phyloP scores from a whole-genome alignment of 2,113 vertebrate genomes.

The Microcebus lehilahytsara region DNA sequence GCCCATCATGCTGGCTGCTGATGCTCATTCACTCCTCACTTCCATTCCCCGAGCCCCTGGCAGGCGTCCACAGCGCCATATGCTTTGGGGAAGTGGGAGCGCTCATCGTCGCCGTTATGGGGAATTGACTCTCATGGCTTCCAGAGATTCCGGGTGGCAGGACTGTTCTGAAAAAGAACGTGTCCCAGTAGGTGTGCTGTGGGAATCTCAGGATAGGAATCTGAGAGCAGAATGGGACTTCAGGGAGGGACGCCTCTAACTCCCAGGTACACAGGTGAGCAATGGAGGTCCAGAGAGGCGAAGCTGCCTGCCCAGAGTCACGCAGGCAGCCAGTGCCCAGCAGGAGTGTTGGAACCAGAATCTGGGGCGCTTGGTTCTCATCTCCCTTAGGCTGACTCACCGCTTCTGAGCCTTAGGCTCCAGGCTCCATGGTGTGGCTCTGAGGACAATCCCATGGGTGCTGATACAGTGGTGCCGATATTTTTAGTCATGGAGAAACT shows the following conservation, averaged over 20 bases:
- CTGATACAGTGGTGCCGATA: not conserved
- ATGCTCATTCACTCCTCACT: constrained; percentile 44
- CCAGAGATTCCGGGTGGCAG: constrained; percentile 28
- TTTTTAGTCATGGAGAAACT: not conserved
- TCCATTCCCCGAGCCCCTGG: constrained; percentile 38
- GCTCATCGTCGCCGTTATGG: constrained; percentile 56
- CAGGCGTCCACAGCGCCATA: constrained; percentile 12
- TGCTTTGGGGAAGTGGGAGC: constrained; percentile 65
- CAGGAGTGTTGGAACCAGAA: not conserved
- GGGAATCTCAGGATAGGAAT: not conserved
- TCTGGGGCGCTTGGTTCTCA: not conserved
- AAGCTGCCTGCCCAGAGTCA: not conserved
- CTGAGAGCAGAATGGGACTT: constrained; percentile 12
- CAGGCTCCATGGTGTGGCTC: not conserved
- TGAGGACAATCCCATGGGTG: not conserved
- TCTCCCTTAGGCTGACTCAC: not conserved
- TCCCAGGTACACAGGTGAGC: not conserved
- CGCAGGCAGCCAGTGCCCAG: not conserved
- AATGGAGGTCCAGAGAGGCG: not conserved
- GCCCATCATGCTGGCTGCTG: constrained; percentile 39
- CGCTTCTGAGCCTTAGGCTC: not conserved
- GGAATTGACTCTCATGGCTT: constrained; percentile 72
- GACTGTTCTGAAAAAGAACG: constrained; percentile 51
- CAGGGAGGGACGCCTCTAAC: not conserved
- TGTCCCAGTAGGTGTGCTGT: constrained; percentile 41